Evolutionary conservation across 2,888 invertebrate species (phyloP).

Genomic region (Trissolcus japonicus): DNA sequence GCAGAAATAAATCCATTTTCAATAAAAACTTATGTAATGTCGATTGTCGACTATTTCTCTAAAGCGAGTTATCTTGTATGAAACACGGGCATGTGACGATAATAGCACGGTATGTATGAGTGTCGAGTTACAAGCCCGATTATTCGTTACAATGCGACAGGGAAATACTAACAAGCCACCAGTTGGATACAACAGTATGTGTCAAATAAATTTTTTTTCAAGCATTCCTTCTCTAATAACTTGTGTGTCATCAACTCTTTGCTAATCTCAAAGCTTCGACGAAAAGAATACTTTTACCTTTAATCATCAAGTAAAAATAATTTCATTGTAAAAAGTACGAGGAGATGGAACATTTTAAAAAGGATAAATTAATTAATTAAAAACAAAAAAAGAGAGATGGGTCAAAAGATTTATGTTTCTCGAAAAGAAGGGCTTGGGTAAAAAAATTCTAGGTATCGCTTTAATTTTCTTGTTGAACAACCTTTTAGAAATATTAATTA

Average conservation of each 20-base stretch:
- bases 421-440: no score
- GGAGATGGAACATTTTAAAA: not conserved
- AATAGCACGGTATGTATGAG: conserved; percentile 55
- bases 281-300: no score
- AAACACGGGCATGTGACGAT: conserved; percentile 45
- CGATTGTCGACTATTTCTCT: conserved; percentile 38
- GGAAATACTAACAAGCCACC: conserved; percentile 47
- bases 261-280: no score
- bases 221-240: conserved; percentile 35
- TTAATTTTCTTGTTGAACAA: no score
- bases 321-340: not conserved
- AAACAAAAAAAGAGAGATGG: not conserved
- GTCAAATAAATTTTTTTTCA: conserved; percentile 35
- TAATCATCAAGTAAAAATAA: not conserved
- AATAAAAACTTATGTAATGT: conserved; percentile 46
- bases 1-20: conserved; percentile 17
- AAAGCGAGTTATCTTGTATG: conserved; percentile 46
- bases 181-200: conserved; percentile 33
- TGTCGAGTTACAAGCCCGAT: conserved; percentile 50
- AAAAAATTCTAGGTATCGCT: no score
- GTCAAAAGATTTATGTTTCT: not conserved
- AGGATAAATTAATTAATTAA: no score
- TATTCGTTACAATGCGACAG: conserved; percentile 50
- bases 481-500: no score
- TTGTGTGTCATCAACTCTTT: conserved; percentile 27